phyloP scores from a whole-genome alignment of 2,888 invertebrate genomes.

The Frankliniella intonsa region DNA sequence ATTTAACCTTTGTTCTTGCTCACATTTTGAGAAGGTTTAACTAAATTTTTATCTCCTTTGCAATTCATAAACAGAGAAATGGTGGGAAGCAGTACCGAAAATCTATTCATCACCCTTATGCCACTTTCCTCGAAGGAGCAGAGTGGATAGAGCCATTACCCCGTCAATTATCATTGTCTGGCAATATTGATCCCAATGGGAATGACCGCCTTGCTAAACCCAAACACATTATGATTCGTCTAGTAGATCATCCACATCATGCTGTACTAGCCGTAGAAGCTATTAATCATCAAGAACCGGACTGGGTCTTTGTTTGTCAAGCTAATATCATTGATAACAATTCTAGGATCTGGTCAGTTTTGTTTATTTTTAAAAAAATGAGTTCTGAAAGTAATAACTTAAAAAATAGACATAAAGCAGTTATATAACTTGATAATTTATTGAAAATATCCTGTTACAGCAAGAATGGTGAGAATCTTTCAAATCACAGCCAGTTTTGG shows the following conservation, averaged over 20 bases:
- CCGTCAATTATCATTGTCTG: constrained; percentile 47
- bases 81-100: constrained; percentile 47
- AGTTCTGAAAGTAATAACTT: not conserved
- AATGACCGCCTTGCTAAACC: constrained; percentile 42
- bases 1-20: constrained; percentile 36
- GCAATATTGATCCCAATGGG: constrained; percentile 34
- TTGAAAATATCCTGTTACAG: constrained; percentile 45
- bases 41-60: constrained; percentile 34
- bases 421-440: constrained; percentile 24
- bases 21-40: constrained; percentile 32
- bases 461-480: constrained; percentile 55
- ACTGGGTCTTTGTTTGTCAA: constrained; percentile 75
- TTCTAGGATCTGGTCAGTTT: constrained; percentile 38
- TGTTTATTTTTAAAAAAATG: no score
- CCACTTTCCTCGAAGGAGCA: constrained; percentile 45
- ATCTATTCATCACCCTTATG: constrained; percentile 40
- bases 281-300: constrained; percentile 60
- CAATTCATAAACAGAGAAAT: constrained; percentile 45
- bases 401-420: not conserved
- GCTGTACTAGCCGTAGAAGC: constrained; percentile 62
- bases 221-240: constrained; percentile 58
- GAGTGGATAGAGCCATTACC: constrained; percentile 52
- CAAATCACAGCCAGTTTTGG: constrained; percentile 53
- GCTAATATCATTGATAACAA: constrained; percentile 50
- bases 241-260: constrained; percentile 53